Base-by-base conservation (phyloP, 2,797 vertebrate species). In the Amphiprion clarkii region DNA sequence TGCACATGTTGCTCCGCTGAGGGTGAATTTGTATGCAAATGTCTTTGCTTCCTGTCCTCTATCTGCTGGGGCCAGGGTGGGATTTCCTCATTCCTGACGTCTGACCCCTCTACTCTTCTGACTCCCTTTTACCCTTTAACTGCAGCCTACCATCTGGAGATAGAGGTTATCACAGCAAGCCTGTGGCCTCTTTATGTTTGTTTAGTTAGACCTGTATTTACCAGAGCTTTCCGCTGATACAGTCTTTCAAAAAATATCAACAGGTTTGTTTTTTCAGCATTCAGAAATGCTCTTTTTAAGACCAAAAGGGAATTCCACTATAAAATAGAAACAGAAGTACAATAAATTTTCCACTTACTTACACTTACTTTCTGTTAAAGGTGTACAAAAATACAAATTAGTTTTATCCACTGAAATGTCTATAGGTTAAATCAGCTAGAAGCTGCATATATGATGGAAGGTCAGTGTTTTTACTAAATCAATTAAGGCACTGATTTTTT, bases 71-170 rank as follows among this genome's bases (percentile, higher is more conserved):
- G 71, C 84, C 84, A 81, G 88, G 89, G 88, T 89, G 90, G 92
- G 90, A 91, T 87, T 92, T 94, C 92, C 93, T 93, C 92, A 91
- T 92, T 91, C 87, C 85, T 89, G 87, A 77, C 16, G 51, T 86
- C 85, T 87, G 82, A 87, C 87, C 88, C 76, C 74, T 65, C 65
- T 25, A 29, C 78, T 81, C 52, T 68, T 74, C 74, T 85, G 73
- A 77, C 87, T 84, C 82, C 76, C 40, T 51, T 64, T 31, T 33
- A 51, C 78, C 59, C 79, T 85, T 83, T 71, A 79, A 84, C 67
- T 71, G 58, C 64, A 62, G 67, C 77, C 85, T 78, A 68, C 83
- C 88, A 90, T 92, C 84, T 92, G 91, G 83, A 89, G 69, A 72
- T 16, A 36, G 62, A 79, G 79, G 82, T 87, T 89, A 90, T 89